phyloP scores from a whole-genome alignment of 2,113 vertebrate species.

The Aldabrachelys gigantea region DNA sequence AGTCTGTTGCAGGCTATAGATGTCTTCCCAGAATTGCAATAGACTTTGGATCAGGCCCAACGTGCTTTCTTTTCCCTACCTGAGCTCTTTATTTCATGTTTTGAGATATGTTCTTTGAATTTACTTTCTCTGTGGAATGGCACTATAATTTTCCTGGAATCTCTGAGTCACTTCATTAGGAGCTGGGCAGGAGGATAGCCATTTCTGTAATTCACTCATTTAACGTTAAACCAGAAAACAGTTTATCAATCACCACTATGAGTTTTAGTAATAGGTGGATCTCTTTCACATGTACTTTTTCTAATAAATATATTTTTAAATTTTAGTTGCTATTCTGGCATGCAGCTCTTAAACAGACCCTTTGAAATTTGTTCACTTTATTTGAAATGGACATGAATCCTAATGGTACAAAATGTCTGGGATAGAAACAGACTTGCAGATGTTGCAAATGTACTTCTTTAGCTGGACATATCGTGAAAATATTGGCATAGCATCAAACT shows the following conservation, averaged over 20 bases:
- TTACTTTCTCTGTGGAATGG: slow-evolving; percentile 43
- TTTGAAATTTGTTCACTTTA: not conserved
- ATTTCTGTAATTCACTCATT: slow-evolving; percentile 32
- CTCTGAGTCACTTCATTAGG: slow-evolving; percentile 49
- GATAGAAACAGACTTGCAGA: rapidly evolving
- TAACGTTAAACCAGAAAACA: slow-evolving; percentile 33
- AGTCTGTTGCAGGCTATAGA: not conserved
- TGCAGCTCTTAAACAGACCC: not conserved
- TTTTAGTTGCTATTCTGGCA: not conserved
- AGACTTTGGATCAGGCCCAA: not conserved
- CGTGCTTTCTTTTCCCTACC: slow-evolving; percentile 36
- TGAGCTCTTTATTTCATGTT: slow-evolving; percentile 45
- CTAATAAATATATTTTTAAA: not conserved
- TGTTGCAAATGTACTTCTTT: not conserved
- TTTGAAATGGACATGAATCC: slow-evolving; percentile 5
- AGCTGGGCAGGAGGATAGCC: slow-evolving; percentile 10
- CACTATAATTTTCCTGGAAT: slow-evolving; percentile 63
- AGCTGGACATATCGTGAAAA: not conserved
- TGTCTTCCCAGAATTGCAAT: slow-evolving; percentile 4
- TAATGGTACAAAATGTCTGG: not conserved
- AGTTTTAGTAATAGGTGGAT: slow-evolving; percentile 37
- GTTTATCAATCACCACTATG: not conserved
- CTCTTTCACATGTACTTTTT: not conserved
- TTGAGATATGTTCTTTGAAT: slow-evolving; percentile 50
- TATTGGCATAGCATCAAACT: not conserved